Percentiles rank a stretch among this genome's conserved stretches.
Evolutionary conservation across 2,888 invertebrate species (phyloP).

Genomic region (Halictus quadricinctus): DNA sequence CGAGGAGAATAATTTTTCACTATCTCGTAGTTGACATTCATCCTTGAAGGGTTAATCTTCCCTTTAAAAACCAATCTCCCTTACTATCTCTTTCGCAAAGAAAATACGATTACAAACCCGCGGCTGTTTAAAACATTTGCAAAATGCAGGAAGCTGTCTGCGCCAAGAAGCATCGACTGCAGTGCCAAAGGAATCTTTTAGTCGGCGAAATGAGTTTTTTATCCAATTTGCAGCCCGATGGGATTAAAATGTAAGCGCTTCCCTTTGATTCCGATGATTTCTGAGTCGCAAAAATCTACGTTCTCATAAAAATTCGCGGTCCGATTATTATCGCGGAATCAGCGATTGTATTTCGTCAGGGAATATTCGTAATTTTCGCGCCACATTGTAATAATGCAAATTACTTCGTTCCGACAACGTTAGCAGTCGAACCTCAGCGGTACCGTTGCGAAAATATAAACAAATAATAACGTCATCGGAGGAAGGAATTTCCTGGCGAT

Average conservation of each 20-base stretch:
- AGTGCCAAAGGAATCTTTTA: not conserved
- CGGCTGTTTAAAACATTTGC: not conserved
- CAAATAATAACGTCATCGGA: not conserved
- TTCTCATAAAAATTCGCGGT: not conserved
- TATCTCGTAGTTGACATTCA: not conserved
- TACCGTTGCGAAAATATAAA: not conserved
- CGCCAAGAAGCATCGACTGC: not conserved
- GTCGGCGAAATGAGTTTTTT: not conserved
- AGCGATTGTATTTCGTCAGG: not conserved
- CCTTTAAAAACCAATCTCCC: not conserved
- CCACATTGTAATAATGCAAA: not conserved
- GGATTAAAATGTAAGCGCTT: not conserved
- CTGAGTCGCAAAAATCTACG: not conserved
- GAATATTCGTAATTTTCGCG: not conserved
- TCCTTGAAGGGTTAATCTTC: not conserved
- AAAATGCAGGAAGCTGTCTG: not conserved
- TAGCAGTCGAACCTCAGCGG: not conserved
- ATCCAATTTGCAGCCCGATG: not conserved
- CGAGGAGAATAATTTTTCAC: no score
- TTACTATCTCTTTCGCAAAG: not conserved
- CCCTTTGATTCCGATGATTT: not conserved
- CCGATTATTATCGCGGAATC: not conserved
- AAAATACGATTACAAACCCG: not conserved
- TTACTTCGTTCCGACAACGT: not conserved
- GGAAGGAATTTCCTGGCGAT: not conserved